Conservation (phyloP, 2,797 vertebrate species). For the Liparis tanakae region DNA sequence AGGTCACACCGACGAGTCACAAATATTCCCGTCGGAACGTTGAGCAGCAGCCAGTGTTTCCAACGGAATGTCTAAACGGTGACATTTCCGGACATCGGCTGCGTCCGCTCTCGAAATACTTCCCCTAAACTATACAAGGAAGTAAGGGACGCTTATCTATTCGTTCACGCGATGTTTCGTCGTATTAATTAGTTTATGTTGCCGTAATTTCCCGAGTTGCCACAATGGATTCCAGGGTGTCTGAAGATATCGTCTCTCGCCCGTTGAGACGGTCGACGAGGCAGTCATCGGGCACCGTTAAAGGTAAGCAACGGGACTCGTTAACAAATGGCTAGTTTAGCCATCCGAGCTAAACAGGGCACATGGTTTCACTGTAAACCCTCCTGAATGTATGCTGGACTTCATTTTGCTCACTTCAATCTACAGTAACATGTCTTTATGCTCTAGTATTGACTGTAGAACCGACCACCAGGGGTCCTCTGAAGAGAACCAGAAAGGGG, state of each 20-base stretch:
- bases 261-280: constrained; percentile 59
- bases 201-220: neutral
- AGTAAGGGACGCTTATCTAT: neutral
- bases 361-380: neutral
- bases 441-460: constrained; percentile 39
- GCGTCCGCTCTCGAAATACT: constrained; percentile 29
- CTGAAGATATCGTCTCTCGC: neutral
- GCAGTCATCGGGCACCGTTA: constrained; percentile 8
- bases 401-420: neutral
- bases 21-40: constrained; percentile 33
- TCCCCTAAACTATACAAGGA: constrained; percentile 21
- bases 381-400: rapidly evolving
- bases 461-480: constrained; percentile 57
- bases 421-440: neutral
- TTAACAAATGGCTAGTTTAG: constrained; percentile 17
- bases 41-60: neutral
- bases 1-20: neutral
- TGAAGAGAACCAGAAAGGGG: constrained; percentile 61
- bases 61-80: neutral
- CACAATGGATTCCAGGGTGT: constrained; percentile 63
- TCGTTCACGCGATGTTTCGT: constrained; percentile 15
- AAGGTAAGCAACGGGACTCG: constrained; percentile 45
- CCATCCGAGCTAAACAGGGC: neutral
- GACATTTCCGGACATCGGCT: neutral
- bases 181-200: constrained; percentile 14